These are phyloP conservation scores for Leptobrachium ailaonicum DNA, from an alignment of 2,113 vertebrate species.

Conservation along the genomic window DNA sequence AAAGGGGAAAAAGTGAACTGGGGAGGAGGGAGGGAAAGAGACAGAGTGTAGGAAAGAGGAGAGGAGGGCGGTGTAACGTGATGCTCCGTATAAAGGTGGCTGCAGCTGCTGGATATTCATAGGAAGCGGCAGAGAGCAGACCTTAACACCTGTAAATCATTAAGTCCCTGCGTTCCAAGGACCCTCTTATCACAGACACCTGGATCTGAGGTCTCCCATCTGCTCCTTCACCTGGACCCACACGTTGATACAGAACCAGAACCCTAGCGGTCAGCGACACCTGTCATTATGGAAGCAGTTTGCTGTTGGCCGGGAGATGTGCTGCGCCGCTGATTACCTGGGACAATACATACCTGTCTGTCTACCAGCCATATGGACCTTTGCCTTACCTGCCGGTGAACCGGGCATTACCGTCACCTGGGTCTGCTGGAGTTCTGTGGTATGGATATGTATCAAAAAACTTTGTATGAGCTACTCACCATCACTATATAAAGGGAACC, in stretches of 20 bases:
- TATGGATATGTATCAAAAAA: not conserved
- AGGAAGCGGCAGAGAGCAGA: not conserved
- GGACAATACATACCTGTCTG: not conserved
- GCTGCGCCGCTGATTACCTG: too few relatives aligned
- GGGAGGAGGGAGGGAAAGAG: not conserved
- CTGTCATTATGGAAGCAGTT: too few relatives aligned
- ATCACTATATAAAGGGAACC: not conserved
- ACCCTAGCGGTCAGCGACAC: not conserved
- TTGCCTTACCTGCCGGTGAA: not conserved
- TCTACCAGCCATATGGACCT: not conserved
- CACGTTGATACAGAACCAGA: not conserved
- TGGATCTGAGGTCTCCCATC: not conserved
- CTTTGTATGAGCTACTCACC: not conserved
- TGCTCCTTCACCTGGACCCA: not conserved
- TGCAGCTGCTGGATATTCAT: not conserved
- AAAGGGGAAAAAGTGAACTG: too few relatives aligned
- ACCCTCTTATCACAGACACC: not conserved
- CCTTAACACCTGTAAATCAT: slow-evolving; percentile 4
- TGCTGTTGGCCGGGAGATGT: too few relatives aligned
- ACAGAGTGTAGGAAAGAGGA: not conserved
- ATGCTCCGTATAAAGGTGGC: slow-evolving; percentile 28
- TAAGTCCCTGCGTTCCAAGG: not conserved
- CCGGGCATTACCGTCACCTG: not conserved
- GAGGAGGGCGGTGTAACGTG: slow-evolving; percentile 5
- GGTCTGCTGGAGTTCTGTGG: not conserved